Percentiles rank a stretch among this genome's conserved stretches.
Evolutionary conservation across 2,113 vertebrate species (phyloP).

Genomic region (Muscicapa adusta): DNA sequence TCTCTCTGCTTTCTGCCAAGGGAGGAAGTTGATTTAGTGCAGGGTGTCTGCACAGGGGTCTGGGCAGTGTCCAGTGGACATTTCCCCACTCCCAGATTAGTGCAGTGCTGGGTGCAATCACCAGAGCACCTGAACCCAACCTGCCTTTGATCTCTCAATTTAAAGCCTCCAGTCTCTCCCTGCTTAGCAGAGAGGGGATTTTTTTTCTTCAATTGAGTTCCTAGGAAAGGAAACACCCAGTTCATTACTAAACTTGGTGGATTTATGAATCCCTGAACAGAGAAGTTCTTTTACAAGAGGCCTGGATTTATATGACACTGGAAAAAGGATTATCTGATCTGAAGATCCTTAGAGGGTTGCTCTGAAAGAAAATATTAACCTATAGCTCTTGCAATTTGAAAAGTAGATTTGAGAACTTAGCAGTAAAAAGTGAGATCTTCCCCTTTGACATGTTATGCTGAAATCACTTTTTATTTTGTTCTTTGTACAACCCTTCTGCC

Average conservation of each 20-base stretch:
- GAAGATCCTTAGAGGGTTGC: slow-evolving; percentile 32
- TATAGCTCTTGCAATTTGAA: slow-evolving; percentile 48
- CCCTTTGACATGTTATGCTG: not conserved
- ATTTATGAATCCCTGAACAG: slow-evolving; percentile 62
- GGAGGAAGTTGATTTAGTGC: not conserved
- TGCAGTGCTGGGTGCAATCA: not conserved
- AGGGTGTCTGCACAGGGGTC: not conserved
- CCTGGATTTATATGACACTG: slow-evolving; percentile 55
- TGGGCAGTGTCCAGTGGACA: not conserved
- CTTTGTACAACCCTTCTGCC: not conserved
- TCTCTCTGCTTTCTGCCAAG: not conserved
- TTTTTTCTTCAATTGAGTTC: slow-evolving; percentile 25
- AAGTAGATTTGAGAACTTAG: slow-evolving; percentile 29
- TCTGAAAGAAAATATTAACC: slow-evolving; percentile 54
- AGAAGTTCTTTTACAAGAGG: slow-evolving; percentile 56
- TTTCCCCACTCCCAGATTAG: not conserved
- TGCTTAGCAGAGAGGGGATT: slow-evolving; percentile 29
- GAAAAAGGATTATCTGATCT: slow-evolving; percentile 64
- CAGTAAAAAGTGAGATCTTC: slow-evolving; percentile 7
- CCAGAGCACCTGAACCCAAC: not conserved
- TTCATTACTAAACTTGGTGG: slow-evolving; percentile 49
- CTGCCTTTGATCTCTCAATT: slow-evolving; percentile 34
- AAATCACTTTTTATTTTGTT: not conserved
- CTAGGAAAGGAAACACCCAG: slow-evolving; percentile 43
- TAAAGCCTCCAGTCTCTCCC: slow-evolving; percentile 9